Evolutionary conservation across 2,113 vertebrate genomes (phyloP).

Genomic region (Gulo gulo): DNA sequence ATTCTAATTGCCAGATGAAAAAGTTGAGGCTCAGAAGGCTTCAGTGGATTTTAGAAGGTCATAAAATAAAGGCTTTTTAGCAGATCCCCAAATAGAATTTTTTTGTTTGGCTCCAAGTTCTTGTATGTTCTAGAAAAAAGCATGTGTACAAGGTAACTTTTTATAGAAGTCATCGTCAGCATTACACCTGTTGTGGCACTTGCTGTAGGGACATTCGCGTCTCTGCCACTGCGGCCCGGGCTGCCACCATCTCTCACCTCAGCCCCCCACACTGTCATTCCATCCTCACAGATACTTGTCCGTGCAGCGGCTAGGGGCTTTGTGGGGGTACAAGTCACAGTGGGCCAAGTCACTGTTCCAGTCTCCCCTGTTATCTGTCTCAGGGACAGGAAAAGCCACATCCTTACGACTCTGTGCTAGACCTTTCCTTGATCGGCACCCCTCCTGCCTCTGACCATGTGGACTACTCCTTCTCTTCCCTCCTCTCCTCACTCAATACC

Average conservation of each 20-base stretch:
- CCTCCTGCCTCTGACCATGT: neutral
- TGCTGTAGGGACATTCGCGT: neutral
- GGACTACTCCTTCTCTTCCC: rapidly evolving
- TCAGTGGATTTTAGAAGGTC: neutral
- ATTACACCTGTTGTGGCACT: rapidly evolving
- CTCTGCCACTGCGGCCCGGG: too few relatives aligned
- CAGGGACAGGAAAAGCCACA: neutral
- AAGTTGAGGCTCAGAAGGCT: neutral
- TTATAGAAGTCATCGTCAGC: neutral
- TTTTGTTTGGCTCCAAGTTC: neutral
- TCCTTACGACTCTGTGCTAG: rapidly evolving
- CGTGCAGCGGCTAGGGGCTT: rapidly evolving
- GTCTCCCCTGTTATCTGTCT: neutral
- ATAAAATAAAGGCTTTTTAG: neutral
- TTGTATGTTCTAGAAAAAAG: neutral
- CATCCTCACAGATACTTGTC: rapidly evolving
- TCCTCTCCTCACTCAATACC: neutral
- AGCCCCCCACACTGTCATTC: rapidly evolving
- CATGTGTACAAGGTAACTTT: neutral
- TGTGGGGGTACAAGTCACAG: neutral
- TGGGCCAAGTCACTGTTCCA: rapidly evolving
- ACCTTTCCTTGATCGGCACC: neutral
- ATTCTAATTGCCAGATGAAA: neutral
- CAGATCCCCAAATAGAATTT: neutral
- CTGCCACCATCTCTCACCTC: neutral